phyloP scores from a whole-genome alignment of 2,888 invertebrate species.

The Euplagia quadripunctaria region DNA sequence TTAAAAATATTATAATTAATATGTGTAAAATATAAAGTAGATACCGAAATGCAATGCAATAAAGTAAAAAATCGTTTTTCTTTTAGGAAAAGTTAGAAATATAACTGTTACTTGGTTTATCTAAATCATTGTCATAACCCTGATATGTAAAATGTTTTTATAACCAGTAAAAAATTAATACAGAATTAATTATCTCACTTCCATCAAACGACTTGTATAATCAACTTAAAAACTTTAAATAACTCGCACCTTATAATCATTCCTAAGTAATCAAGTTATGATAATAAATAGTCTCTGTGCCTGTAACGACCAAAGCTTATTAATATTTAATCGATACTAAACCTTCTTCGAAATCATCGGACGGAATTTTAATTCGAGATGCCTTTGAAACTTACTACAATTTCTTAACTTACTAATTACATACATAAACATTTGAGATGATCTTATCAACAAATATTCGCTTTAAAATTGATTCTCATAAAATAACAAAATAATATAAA shows the following conservation, averaged over 20 bases:
- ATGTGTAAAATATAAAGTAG: too few relatives aligned
- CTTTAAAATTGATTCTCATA: not conserved
- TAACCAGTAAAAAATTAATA: not conserved
- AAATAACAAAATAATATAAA: not conserved
- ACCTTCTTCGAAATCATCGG: not conserved
- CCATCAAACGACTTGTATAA: constrained; percentile 6
- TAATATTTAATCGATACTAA: not conserved
- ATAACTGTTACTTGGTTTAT: too few relatives aligned
- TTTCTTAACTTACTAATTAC: not conserved
- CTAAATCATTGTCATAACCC: too few relatives aligned
- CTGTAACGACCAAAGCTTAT: not conserved
- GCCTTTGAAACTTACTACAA: not conserved
- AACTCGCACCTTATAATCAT: constrained; percentile 17
- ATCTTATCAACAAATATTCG: not conserved
- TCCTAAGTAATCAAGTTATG: constrained; percentile 4
- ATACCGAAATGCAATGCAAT: too few relatives aligned
- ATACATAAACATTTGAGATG: not conserved
- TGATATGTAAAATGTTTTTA: not conserved
- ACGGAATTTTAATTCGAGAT: not conserved
- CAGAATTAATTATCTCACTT: not conserved
- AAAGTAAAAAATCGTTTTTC: too few relatives aligned
- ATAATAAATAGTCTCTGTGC: constrained; percentile 4
- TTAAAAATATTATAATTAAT: too few relatives aligned
- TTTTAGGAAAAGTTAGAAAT: too few relatives aligned
- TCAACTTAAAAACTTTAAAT: not conserved